Evolutionary conservation across 2,888 invertebrate species (phyloP).

Genomic region (Sesia bembeciformis): DNA sequence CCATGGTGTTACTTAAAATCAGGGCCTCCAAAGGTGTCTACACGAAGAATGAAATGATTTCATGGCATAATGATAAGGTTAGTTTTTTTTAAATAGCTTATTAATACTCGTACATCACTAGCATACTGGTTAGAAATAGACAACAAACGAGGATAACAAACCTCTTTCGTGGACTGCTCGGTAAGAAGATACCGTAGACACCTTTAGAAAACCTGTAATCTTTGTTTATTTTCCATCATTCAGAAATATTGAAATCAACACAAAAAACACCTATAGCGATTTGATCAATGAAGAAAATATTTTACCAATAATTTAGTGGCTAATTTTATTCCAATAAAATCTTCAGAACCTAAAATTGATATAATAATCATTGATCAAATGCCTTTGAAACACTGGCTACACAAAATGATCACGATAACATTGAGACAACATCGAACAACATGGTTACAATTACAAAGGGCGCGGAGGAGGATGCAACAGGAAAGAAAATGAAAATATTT

Average conservation of each 20-base stretch:
- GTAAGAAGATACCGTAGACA: not conserved
- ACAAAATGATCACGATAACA: constrained; percentile 11
- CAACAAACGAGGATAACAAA: not conserved
- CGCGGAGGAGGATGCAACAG: too few species aligned
- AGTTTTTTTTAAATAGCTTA: not conserved
- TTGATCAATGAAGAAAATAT: not conserved
- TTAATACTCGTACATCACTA: too few species aligned
- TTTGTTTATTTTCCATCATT: constrained; percentile 10
- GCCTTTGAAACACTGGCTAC: constrained; percentile 21
- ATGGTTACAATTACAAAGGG: not conserved
- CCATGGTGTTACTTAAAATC: not conserved
- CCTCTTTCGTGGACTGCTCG: not conserved
- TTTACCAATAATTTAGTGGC: too few species aligned
- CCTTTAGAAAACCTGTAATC: not conserved
- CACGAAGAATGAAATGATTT: not conserved
- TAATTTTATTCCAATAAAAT: too few species aligned
- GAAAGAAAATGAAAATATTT: too few species aligned
- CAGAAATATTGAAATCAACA: constrained; percentile 13
- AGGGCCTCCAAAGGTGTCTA: not conserved
- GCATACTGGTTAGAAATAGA: too few species aligned
- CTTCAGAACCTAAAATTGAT: not conserved
- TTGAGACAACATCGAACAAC: not conserved
- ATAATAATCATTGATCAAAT: constrained; percentile 7
- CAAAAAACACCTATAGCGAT: not conserved
- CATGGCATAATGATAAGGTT: not conserved